Evolutionary conservation across 2,113 vertebrate genomes (phyloP), one percentile per base, ranked within the genome.

Genomic region (Romanogobio albipinnatus): DNA sequence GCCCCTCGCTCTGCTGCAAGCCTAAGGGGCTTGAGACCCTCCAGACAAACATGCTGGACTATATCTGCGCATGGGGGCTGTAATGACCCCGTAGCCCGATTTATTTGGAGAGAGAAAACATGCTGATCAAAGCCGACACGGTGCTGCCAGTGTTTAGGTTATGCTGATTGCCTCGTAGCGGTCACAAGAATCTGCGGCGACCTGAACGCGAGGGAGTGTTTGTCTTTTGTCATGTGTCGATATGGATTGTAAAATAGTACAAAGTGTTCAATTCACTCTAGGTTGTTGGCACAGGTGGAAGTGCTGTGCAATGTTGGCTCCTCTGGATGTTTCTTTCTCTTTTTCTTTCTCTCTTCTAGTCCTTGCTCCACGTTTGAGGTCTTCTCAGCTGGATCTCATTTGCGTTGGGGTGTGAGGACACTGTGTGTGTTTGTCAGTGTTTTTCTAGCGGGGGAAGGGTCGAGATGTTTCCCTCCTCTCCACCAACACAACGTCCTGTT

Each of bases 311-410:
- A 4, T 2, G 49, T 71, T 5, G 47, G 80, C 62, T 53, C 56
- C 70, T 43, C 22, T 76, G 24, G 61, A 26, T 3, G 61, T 24
- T 51, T 71, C 33, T 68, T 77, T 19, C 49, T 49, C 3, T 24
- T 22, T 15, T 5, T 5, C 0, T 51, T 1, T 1, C 2, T 2
- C 11, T 11, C 68, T 82, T 29, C 43, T 15, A 62, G 81, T 77
- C 84, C 49, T 82, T 59, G 7, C 9, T 70, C 19, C 75, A 24
- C 77, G 24, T 51, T 81, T 26, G 81, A 84, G 84, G 85, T 89
- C 73, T 47, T 47, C 66, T 89, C 91, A 91, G 91, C 91, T 92
- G 92, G 86, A 91, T 88, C 88, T 81, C 77, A 83, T 93, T 93
- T 91, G 89, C 88, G 85, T 85, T 33, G 83, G 83, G 26, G 86